These are phyloP conservation scores for Caenorhabditis sp. DNA, from an alignment of 2,888 invertebrate genomes.

Conservation along the genomic window DNA sequence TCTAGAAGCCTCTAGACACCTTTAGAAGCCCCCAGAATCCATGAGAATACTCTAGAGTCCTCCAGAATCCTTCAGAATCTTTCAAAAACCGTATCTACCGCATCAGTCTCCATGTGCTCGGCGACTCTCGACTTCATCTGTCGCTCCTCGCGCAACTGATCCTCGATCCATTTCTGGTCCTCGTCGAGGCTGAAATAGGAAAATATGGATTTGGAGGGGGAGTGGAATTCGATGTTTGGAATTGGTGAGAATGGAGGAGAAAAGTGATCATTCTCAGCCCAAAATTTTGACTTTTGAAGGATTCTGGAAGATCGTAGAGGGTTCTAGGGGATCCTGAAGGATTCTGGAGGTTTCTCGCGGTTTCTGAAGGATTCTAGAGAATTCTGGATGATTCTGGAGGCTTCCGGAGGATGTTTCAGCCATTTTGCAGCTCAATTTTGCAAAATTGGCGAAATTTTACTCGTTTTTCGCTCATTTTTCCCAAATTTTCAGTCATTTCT, in stretches of 20 bases:
- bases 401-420: background rate
- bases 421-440: background rate
- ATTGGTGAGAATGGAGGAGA: no score
- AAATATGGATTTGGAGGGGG: no score
- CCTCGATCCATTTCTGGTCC: constrained; percentile 87
- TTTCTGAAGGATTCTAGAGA: background rate
- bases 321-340: no score
- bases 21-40: background rate
- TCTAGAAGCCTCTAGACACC: no score
- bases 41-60: background rate
- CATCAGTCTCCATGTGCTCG: constrained; percentile 60
- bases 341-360: no score
- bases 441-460: background rate
- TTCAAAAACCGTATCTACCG: constrained; percentile 21
- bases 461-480: background rate
- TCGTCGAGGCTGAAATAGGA: constrained; percentile 84
- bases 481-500: background rate
- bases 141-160: constrained; percentile 84
- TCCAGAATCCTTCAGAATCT: background rate
- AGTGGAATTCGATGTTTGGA: no score
- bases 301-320: no score
- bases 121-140: constrained; percentile 71
- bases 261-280: no score
- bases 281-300: no score
- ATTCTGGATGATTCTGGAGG: background rate